Conservation (phyloP, 2,113 vertebrate genomes). For the Rhea americana region DNA sequence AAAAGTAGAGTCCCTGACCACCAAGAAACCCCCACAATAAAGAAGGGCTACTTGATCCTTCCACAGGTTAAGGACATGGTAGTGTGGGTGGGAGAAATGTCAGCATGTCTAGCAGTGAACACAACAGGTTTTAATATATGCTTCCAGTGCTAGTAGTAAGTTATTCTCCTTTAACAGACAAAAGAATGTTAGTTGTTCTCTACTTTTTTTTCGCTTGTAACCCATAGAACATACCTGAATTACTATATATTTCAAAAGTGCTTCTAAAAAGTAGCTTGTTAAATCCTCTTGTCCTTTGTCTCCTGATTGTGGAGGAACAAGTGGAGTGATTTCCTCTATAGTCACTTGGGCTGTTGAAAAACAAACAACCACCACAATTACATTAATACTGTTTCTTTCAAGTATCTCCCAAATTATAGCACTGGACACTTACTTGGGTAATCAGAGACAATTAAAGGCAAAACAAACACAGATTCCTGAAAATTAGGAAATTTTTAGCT, state of each 20-base stretch:
- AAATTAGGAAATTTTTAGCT: neutral
- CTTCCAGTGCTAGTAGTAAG: neutral
- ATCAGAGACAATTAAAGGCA: neutral
- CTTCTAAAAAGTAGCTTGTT: slow-evolving; percentile 97
- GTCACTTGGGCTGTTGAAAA: slow-evolving; percentile 89
- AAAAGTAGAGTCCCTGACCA: neutral
- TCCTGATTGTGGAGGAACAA: slow-evolving; percentile 96
- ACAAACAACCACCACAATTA: neutral
- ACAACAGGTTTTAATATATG: neutral
- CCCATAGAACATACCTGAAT: slow-evolving; percentile 89
- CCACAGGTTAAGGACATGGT: neutral
- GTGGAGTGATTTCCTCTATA: slow-evolving; percentile 96
- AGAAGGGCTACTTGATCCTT: neutral
- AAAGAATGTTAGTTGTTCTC: neutral
- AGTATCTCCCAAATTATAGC: neutral
- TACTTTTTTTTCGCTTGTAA: neutral
- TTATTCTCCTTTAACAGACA: neutral
- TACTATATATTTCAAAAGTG: slow-evolving; percentile 98
- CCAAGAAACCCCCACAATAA: neutral
- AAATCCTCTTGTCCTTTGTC: slow-evolving; percentile 99
- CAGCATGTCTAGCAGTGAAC: neutral
- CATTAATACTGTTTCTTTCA: neutral
- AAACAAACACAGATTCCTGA: neutral
- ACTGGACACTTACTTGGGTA: neutral
- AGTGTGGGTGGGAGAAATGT: neutral